Evolutionary conservation across 2,113 vertebrate genomes (phyloP).

Genomic region (Aramus guarauna): DNA sequence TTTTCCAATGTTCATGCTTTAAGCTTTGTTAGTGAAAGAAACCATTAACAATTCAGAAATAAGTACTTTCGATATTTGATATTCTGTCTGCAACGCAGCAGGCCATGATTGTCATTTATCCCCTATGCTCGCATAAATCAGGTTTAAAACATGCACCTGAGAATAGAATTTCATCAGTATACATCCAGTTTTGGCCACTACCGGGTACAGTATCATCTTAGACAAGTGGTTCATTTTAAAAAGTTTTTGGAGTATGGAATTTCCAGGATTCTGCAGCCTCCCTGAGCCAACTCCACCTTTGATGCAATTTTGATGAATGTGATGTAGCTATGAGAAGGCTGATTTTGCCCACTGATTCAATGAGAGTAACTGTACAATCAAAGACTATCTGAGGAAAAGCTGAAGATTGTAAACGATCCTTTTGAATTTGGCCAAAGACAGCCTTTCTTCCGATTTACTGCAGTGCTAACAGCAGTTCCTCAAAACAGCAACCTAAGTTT

Average conservation of each 20-base stretch:
- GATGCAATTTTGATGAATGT: background rate
- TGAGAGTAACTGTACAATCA: background rate
- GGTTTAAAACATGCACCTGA: background rate
- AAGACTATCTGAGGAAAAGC: background rate
- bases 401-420: background rate
- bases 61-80: background rate
- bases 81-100: background rate
- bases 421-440: background rate
- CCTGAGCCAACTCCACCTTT: background rate
- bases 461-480: background rate
- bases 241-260: background rate
- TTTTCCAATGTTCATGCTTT: background rate
- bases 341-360: background rate
- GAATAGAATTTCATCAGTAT: background rate
- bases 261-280: background rate
- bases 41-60: background rate
- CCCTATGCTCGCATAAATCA: background rate
- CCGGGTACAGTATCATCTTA: background rate
- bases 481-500: background rate
- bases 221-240: background rate
- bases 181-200: background rate
- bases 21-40: background rate
- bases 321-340: background rate
- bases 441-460: background rate
- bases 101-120: background rate